These are phyloP conservation scores for Acromyrmex heyeri DNA, from an alignment of 1,140 invertebrate genomes.

Conservation along the genomic window DNA sequence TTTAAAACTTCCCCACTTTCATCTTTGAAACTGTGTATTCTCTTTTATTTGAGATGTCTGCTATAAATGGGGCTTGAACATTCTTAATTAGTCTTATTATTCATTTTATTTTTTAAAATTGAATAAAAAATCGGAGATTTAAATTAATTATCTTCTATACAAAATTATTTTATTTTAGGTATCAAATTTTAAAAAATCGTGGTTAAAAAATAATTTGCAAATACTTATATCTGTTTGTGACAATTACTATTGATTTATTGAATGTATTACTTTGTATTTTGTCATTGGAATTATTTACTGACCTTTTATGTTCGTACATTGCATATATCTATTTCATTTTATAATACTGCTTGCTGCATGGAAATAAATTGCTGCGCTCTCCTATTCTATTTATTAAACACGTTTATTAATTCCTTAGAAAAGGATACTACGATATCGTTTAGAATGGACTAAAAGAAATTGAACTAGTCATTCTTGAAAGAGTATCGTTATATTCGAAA, in stretches of 20 bases:
- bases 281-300: conserved; percentile 27
- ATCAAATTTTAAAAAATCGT: neutral
- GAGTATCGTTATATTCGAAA: conserved; percentile 1
- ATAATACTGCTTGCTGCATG: conserved; percentile 32
- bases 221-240: neutral
- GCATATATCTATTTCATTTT: conserved; percentile 30
- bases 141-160: neutral
- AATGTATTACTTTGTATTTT: conserved; percentile 27
- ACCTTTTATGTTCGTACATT: conserved; percentile 2
- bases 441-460: conserved; percentile 28
- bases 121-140: no score
- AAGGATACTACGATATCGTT: neutral
- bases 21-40: neutral
- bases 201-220: neutral
- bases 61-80: conserved; percentile 12
- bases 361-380: conserved; percentile 41
- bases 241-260: neutral
- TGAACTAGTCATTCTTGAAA: conserved; percentile 13
- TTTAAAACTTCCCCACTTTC: conserved; percentile 25
- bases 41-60: neutral
- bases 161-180: neutral
- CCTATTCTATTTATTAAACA: conserved; percentile 41
- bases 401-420: conserved; percentile 18
- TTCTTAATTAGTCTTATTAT: neutral
- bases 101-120: conserved; percentile 4